Percentiles rank a stretch among this genome's conserved stretches.
Conservation (phyloP, 2,797 vertebrate genomes). For the Danio aesculapii region DNA sequence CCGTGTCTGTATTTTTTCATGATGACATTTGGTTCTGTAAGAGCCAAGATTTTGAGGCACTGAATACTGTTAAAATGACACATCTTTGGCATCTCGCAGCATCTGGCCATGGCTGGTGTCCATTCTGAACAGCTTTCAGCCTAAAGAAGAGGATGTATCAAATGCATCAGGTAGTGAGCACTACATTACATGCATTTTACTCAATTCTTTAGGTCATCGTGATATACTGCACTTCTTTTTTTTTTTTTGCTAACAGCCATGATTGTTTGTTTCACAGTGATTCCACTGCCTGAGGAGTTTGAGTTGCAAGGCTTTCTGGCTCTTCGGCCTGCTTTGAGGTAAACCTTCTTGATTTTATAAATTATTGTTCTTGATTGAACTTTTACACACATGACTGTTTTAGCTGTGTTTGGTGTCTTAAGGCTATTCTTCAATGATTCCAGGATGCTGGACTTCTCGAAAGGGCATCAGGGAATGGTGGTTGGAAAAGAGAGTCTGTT, state of each 20-base stretch:
- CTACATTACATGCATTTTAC: neutral
- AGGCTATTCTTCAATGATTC: conserved; percentile 35
- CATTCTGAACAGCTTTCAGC: conserved; percentile 95
- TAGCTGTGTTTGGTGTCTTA: neutral
- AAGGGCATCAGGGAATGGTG: conserved; percentile 94
- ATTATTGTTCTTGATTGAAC: neutral
- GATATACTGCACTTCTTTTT: neutral
- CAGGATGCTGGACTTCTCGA: conserved; percentile 96
- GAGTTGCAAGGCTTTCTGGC: conserved; percentile 97
- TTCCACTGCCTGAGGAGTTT: conserved; percentile 98
- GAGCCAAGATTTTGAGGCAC: neutral
- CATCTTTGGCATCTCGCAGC: conserved; percentile 70
- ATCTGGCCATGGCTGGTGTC: conserved; percentile 98
- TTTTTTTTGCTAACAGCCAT: neutral
- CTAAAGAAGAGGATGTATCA: conserved; percentile 90
- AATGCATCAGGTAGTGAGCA: conserved; percentile 82
- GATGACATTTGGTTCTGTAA: neutral
- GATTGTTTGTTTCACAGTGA: conserved; percentile 73
- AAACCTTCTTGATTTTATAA: neutral
- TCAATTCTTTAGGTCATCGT: too few species aligned
- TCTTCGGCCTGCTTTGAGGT: conserved; percentile 94
- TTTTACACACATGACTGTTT: neutral
- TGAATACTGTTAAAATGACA: conserved; percentile 11
- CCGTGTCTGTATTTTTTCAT: neutral
- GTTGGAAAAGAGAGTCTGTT: conserved; percentile 89